Evolutionary conservation across 1,140 invertebrate species (phyloP).

Genomic region (Muscidifurax raptorellus): DNA sequence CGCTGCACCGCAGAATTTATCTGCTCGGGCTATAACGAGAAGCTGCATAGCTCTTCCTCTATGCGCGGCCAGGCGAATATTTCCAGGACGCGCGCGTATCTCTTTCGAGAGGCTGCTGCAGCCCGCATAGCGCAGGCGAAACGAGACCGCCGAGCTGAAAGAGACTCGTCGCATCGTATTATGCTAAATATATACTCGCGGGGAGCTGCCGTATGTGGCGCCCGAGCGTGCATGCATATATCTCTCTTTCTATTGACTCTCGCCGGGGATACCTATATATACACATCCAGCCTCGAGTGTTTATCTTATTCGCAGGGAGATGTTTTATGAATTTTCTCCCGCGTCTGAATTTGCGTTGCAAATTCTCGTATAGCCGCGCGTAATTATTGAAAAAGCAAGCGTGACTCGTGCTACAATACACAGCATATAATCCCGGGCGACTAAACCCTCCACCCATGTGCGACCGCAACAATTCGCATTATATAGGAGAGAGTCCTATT

Average conservation of each 20-base stretch:
- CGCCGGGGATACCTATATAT: neutral
- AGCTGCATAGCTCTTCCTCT: neutral
- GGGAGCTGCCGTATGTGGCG: neutral
- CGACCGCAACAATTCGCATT: conserved; percentile 27
- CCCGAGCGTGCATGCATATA: neutral
- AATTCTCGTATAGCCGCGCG: neutral
- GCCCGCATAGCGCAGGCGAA: neutral
- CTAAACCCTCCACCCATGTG: neutral
- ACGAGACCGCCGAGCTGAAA: conserved; percentile 31
- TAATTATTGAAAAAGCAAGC: neutral
- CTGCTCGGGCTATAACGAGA: conserved; percentile 16
- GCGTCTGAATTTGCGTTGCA: neutral
- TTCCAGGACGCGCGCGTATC: neutral
- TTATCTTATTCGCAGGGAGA: no score
- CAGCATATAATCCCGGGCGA: neutral
- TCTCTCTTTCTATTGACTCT: conserved; percentile 19
- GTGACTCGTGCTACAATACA: neutral
- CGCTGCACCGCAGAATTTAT: conserved; percentile 37
- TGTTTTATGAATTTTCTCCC: neutral
- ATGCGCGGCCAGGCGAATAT: neutral
- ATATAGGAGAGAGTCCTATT: conserved; percentile 2
- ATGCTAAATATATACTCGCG: conserved; percentile 37
- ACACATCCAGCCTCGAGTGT: neutral
- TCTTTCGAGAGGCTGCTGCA: neutral
- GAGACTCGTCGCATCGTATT: conserved; percentile 29